Conservation (phyloP, 2,888 invertebrate species). For the Gibbula magus region DNA sequence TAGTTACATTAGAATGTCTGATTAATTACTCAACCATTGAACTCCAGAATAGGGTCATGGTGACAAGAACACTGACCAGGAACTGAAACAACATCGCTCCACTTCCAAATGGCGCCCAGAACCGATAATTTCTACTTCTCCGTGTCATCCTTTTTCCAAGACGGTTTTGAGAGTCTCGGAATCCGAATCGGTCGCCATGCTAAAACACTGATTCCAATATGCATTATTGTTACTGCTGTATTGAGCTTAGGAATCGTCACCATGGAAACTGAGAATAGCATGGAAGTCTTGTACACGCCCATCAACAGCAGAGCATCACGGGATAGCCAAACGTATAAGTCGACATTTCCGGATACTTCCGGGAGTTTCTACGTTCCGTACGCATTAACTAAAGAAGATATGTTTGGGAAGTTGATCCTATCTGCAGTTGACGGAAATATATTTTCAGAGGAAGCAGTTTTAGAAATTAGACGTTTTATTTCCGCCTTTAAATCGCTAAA, state of each 20-base stretch:
- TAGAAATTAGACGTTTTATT: neutral
- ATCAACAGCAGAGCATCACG: constrained; percentile 18
- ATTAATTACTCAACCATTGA: too few species aligned
- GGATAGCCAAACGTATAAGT: neutral
- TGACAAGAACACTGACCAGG: too few species aligned
- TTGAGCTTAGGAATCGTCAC: constrained; percentile 28
- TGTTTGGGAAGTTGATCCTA: neutral
- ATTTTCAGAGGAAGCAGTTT: neutral
- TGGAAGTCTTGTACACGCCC: constrained; percentile 36
- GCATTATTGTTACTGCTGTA: neutral
- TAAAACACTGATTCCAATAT: neutral
- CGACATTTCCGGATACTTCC: neutral
- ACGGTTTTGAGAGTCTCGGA: neutral
- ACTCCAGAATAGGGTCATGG: too few species aligned
- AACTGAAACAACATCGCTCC: too few species aligned
- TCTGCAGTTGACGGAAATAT: neutral
- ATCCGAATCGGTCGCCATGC: neutral
- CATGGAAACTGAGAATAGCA: constrained; percentile 27
- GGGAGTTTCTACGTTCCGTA: neutral
- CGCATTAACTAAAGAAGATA: neutral
- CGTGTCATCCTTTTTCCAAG: neutral
- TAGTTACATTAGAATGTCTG: too few species aligned
- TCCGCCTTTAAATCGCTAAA: neutral
- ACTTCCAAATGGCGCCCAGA: too few species aligned
- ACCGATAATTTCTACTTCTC: neutral